These are phyloP conservation scores for Lymantria dispar DNA, from an alignment of 2,888 invertebrate species.

Conservation along the genomic window DNA sequence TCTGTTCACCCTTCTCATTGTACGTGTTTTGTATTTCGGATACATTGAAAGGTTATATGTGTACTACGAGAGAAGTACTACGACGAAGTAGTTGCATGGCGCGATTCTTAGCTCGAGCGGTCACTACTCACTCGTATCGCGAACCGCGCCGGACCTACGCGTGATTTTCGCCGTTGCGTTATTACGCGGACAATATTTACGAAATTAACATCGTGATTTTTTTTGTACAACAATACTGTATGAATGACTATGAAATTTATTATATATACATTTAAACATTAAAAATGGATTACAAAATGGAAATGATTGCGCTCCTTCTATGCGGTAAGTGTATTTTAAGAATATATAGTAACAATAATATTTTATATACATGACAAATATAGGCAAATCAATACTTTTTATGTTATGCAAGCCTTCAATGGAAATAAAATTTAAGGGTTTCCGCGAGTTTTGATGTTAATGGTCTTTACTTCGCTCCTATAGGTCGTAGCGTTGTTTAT, in stretches of 20 bases:
- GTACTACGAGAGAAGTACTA: conserved; percentile 16
- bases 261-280: conserved; percentile 22
- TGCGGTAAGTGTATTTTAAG: conserved; percentile 57
- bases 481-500: too few species aligned
- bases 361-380: too few species aligned
- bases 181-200: conserved; percentile 43
- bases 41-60: conserved; percentile 21
- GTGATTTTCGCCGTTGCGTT: conserved; percentile 44
- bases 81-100: conserved; percentile 30
- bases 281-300: conserved; percentile 52
- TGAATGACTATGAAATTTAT: conserved; percentile 29
- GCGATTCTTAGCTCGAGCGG: conserved; percentile 25
- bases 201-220: conserved; percentile 38
- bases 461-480: too few species aligned
- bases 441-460: too few species aligned
- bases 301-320: conserved; percentile 56
- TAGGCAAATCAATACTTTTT: too few species aligned
- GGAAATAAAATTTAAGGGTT: too few species aligned
- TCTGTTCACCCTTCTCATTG: conserved; percentile 2
- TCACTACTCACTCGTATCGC: conserved; percentile 58
- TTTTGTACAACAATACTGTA: conserved; percentile 15
- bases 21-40: conserved; percentile 6
- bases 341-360: neutral
- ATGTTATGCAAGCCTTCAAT: too few species aligned
- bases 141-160: conserved; percentile 67